Conservation (phyloP, 2,888 invertebrate genomes). For the Drosophila leonis region DNA sequence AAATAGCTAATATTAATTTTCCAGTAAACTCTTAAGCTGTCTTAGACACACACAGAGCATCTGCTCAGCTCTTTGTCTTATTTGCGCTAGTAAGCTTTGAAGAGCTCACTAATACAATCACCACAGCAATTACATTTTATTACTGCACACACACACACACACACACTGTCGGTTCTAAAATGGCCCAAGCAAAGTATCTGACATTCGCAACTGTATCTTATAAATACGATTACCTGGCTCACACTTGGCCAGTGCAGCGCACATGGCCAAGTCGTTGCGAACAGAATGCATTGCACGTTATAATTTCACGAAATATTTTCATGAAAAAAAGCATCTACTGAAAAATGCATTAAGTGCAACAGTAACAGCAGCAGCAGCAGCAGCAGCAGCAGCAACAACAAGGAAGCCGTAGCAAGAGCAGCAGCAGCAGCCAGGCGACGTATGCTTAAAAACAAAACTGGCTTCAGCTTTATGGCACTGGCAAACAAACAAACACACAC, state of each 20-base stretch:
- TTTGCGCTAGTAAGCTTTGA: conserved; percentile 20
- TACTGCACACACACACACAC: conserved; percentile 20
- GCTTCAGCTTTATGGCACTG: conserved; percentile 77
- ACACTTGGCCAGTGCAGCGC: conserved; percentile 59
- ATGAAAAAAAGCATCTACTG: conserved; percentile 75
- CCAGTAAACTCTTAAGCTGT: neutral
- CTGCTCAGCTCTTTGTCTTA: conserved; percentile 9
- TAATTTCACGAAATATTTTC: conserved; percentile 79
- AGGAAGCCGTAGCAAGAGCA: conserved; percentile 60
- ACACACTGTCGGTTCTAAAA: conserved; percentile 32
- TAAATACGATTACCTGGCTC: conserved; percentile 73
- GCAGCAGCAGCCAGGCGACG: conserved; percentile 38
- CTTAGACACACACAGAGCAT: neutral
- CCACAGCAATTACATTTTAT: conserved; percentile 53
- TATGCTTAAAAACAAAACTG: conserved; percentile 72
- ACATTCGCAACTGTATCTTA: conserved; percentile 71
- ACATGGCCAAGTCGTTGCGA: conserved; percentile 51
- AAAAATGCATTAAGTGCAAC: conserved; percentile 84
- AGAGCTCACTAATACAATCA: conserved; percentile 34
- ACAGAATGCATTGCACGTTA: conserved; percentile 68
- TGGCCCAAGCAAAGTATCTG: conserved; percentile 61
- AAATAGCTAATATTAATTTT: neutral
- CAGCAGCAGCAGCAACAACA: conserved; percentile 36
- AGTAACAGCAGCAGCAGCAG: conserved; percentile 58
- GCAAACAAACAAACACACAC: conserved; percentile 72